Base-by-base conservation (phyloP, 2,797 vertebrate genomes). In the Zalophus californianus region DNA sequence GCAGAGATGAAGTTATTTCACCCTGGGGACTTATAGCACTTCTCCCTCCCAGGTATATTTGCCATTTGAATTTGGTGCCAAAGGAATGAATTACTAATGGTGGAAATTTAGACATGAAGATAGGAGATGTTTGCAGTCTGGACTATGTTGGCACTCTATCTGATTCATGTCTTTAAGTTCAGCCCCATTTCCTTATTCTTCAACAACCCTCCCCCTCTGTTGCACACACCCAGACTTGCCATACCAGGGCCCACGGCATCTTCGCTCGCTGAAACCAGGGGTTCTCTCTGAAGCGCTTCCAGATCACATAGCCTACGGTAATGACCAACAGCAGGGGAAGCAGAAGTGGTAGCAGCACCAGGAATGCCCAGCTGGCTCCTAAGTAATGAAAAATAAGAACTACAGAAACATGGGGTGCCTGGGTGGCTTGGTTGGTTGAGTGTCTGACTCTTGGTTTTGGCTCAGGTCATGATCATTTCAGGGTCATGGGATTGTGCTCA, bases 211-310 rank as follows among this genome's bases (percentile, higher is more conserved):
- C 32, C 60, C 48, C 4, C 9, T 10, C 58, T 1, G 32, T 56
- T 0, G 0, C n/a, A 2, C 2, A 9, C 0, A 7, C 88, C 78
- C 21, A 38, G 11, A n/a, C 18, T 32, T 75, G 79, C 35, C 94
- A 5, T 98, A 98, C 98, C 98, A 98, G 95, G 50, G 58, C 72
- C 32, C 6, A 73, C 0, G 98, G 97, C 44, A 3, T 97, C 97
- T 97, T 96, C 14, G 44, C 18, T 64, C 0, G 14, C 73, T 95
- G 92, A 44, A 97, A 89, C 96, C 93, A 97, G 85, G 79, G 80
- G n/a, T 86, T 72, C 7, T 54, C 41, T 8, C 6, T 2, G 35
- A 90, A 44, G 64, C 10, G 88, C 85, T 78, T 97, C 97, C 97
- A 97, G 86, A 96, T 44, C 73, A 96, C 32, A 32, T 5, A 35